A percentile compares a stretch with the other conserved stretches of the same genome.
Conservation (phyloP, 2,113 vertebrate species). For the Microcebus griseorufus region DNA sequence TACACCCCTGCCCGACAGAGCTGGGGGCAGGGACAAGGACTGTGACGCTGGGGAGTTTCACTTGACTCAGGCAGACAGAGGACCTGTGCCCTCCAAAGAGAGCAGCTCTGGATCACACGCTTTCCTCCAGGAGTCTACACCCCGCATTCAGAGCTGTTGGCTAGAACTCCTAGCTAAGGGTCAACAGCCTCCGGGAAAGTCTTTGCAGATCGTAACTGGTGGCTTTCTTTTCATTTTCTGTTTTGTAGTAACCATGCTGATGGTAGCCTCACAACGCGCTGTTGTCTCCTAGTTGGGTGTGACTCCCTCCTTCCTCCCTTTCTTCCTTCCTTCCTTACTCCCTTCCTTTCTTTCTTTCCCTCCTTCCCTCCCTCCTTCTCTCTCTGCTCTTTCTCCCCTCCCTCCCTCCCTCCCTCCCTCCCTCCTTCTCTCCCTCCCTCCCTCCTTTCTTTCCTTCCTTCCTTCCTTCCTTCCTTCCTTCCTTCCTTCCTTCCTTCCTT, state of each 20-base stretch:
- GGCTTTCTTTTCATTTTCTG: neutral
- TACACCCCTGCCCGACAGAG: rapidly evolving
- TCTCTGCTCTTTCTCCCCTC: too few relatives aligned
- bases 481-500: neutral
- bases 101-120: neutral
- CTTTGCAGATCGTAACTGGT: neutral
- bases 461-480: neutral
- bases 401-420: neutral
- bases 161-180: neutral
- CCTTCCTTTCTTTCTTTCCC: neutral
- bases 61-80: neutral
- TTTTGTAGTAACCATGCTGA: neutral
- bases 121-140: neutral
- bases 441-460: too few relatives aligned
- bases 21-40: neutral
- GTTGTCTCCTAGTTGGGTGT: neutral
- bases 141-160: neutral
- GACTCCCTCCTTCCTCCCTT: too few relatives aligned
- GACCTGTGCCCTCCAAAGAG: neutral
- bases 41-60: neutral
- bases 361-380: too few relatives aligned
- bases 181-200: neutral
- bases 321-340: neutral
- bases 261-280: neutral
- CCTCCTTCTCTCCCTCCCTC: too few relatives aligned